Evolutionary conservation across 92 coral and sea anemone genomes (phyloP), one percentile per base, ranked within the genome.

Genomic region (Hydrozoanthus gracilis): DNA sequence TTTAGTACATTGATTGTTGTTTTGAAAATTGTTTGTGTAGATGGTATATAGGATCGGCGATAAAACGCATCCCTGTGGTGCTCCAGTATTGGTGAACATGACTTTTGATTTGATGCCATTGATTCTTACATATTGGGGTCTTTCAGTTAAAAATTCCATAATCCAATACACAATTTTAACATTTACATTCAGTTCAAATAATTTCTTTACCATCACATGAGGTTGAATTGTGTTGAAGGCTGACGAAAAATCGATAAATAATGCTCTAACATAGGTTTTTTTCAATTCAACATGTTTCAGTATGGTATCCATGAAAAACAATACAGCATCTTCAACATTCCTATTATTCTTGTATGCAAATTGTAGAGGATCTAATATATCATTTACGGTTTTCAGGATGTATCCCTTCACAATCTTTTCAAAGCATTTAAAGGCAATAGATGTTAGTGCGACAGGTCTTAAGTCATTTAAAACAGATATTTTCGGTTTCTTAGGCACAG

Each of bases 211-310:
- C 78, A 73, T 39, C n/a, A 73, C 51, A 39, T 73, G 78, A 39
- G 78, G 78, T 51, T 73, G 78, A 13, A 73, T 73, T 13, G 78
- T 73, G 49, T 73, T 73, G 51, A 73, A 73, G 20, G 78, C 78
- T 12, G 78, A 73, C 15, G 78, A 73, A 39, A 73, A 73, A 39
- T 73, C 15, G 51, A 52, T 12, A 73, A 73, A 73, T 13, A 73
- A 12, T 13, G 51, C 49, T 13, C 78, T 46, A 73, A 51, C 44
- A 73, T 13, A 73, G n/a, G 20, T 73, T 73, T 52, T 52, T 52
- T 52, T 52, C 58, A 52, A 52, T 52, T 51, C 78, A n/a, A 27
- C 46, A 73, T 73, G 78, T 73, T 73, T 27, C 51, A 73, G 46
- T 12, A 13, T 13, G n/a, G 44, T 12, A 73, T 73, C 15, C 46